Base-by-base conservation (phyloP, 1,140 invertebrate species). In the Octopus sinensis region DNA sequence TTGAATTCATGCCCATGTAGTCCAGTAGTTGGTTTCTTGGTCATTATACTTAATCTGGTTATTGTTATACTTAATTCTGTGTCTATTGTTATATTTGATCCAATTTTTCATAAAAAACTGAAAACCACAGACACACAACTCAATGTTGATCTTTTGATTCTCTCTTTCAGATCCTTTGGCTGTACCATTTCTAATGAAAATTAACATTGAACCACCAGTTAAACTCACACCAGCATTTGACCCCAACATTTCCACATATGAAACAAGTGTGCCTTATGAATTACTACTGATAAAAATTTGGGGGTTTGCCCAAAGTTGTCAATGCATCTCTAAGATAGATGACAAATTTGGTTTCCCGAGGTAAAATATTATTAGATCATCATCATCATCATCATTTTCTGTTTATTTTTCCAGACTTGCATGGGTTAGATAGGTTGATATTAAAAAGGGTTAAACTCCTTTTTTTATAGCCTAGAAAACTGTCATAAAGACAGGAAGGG, bases 321-420 rank as follows among this genome's bases (percentile, higher is more conserved):
- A 86, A 76, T 89, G 87, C 80, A 87, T 89, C 84, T 89, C 88
- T 7, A 85, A 88, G 71, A 83, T 91, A 4, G 89, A 90, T 53
- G 88, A 88, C 76, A 88, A 87, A 81, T 89, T 87, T 82, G 89
- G 88, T 62, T 82, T 83, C 10, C 86, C 87, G 51, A 87, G 87
- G 89, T 91, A 87, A 85, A 53, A 76, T 53, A 12, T 81, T n/a
- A 9, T 52, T 53, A 73, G 10, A n/a, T n/a, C n/a, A 5, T 78
- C 12, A 9, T 7, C 30, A 81, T 43, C 13, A 12, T 2, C 12
- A 51, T 10, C 68, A 30, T 54, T 23, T 76, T 71, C 17, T 17
- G 53, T 12, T n/a, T 17, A n/a, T 9, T n/a, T 10, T 52, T 17
- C 3, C 12, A 13, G 62, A n/a, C 12, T 13, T 12, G n/a, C 12